Conservation (phyloP, 2,888 invertebrate genomes). For the Cheilosia vulpina region DNA sequence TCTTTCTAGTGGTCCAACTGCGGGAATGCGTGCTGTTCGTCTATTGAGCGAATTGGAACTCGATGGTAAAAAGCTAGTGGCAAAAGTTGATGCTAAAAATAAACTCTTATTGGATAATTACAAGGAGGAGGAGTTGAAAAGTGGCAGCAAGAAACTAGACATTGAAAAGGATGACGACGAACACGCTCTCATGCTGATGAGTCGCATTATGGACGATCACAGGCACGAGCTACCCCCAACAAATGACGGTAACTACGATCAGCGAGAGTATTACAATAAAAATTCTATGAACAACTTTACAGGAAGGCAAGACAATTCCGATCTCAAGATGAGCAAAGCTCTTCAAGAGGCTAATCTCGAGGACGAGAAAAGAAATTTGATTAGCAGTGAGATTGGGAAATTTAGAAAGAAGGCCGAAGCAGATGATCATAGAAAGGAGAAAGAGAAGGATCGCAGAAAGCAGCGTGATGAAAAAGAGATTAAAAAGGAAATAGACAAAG, state of each 20-base stretch:
- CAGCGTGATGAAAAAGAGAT: slow-evolving; percentile 83
- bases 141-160: slow-evolving; percentile 85
- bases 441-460: slow-evolving; percentile 84
- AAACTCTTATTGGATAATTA: slow-evolving; percentile 96
- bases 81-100: slow-evolving; percentile 98
- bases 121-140: slow-evolving; percentile 89
- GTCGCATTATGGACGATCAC: slow-evolving; percentile 92
- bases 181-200: slow-evolving; percentile 90
- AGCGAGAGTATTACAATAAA: slow-evolving; percentile 39
- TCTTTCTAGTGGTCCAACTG: slow-evolving; percentile 90
- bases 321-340: slow-evolving; percentile 84
- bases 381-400: slow-evolving; percentile 98
- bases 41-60: slow-evolving; percentile 96
- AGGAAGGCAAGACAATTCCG: slow-evolving; percentile 78
- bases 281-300: slow-evolving; percentile 59
- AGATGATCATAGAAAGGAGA: slow-evolving; percentile 83
- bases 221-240: slow-evolving; percentile 79
- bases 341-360: slow-evolving; percentile 95
- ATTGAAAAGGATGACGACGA: slow-evolving; percentile 86
- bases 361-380: slow-evolving; percentile 97
- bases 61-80: slow-evolving; percentile 96
- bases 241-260: slow-evolving; percentile 64
- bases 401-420: slow-evolving; percentile 94
- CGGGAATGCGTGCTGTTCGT: slow-evolving; percentile 96
- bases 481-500: slow-evolving; percentile 80